Evolutionary conservation across 2,888 invertebrate species (phyloP), one percentile per base, ranked within the genome.

Genomic region (Nyleta sp.): DNA sequence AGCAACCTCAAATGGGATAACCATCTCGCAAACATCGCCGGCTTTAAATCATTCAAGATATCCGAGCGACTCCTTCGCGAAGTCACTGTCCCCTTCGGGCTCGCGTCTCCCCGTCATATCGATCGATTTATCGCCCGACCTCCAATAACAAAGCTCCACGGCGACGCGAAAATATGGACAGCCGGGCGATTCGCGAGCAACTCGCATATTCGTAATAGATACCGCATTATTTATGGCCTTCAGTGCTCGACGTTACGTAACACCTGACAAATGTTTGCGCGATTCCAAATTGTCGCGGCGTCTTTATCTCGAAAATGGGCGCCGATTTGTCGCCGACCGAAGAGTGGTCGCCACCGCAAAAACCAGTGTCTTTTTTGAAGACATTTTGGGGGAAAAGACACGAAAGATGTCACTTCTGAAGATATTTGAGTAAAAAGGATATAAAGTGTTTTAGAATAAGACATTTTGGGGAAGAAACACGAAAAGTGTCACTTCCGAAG

Each of bases 1-100:
- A 77, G 77, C 80, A 52, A 24, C 55, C 48, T 65, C 44, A 40
- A 73, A 74, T 70, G 55, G 60, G 76, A 77, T 77, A 80, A 77
- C 70, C 70, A 77, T 77, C 77, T 73, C 65, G 76, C 72, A 62
- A 79, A 75, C 71, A 79, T 72, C 65, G 64, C 35, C 31, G 28
- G 62, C 60, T 55, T 67, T 75, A 78, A 78, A 74, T 78, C 78
- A 74, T 78, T 70, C 78, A 74, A 80, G 81, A 78, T 82, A 78
- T 57, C 78, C 62, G 20, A 18, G 17, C 55, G 48, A 42, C 40
- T 59, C 42, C 62, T 72, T 62, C 62, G 68, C 64, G 38, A 78
- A 74, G 73, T 65, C 73, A 65, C 28, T 50, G 64, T 70, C 73
- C 73, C 73, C 78, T 55, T 59, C 48, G 62, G 40, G 33, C 67